phyloP scores from a whole-genome alignment of 2,888 invertebrate species.

The Zaprionus obscuricornis region DNA sequence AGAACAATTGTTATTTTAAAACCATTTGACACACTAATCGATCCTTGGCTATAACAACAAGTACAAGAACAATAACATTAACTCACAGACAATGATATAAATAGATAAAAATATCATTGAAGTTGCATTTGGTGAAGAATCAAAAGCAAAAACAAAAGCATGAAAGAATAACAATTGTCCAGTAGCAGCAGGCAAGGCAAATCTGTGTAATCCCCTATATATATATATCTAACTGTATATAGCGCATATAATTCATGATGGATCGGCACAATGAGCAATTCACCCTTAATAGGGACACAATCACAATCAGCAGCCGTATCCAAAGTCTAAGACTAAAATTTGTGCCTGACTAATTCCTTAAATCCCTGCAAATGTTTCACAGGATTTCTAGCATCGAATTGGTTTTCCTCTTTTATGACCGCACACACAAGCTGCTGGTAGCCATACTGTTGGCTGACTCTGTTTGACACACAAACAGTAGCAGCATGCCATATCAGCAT shows the following conservation, averaged over 20 bases:
- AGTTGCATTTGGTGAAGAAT: no score
- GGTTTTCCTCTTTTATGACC: constrained; percentile 43
- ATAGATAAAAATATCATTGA: neutral
- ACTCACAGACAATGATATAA: no score
- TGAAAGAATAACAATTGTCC: no score
- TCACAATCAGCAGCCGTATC: neutral
- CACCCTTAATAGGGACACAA: constrained; percentile 25
- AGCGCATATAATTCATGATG: constrained; percentile 27
- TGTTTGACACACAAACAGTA: neutral
- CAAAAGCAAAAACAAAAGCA: neutral
- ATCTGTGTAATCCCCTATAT: constrained; percentile 22
- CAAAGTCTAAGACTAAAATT: constrained; percentile 24
- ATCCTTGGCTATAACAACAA: no score
- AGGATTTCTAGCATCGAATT: constrained; percentile 60
- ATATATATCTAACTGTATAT: no score
- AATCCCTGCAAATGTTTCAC: constrained; percentile 70
- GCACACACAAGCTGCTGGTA: constrained; percentile 15
- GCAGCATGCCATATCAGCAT: constrained; percentile 3
- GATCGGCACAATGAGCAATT: constrained; percentile 21
- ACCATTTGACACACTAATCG: no score
- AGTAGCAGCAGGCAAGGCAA: no score
- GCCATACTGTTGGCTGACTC: no score
- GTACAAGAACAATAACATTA: no score
- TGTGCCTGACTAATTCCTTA: constrained; percentile 60
- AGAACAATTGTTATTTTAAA: no score